Evolutionary conservation across 2,797 vertebrate genomes (phyloP).

Genomic region (Odontamblyopus rebecca): DNA sequence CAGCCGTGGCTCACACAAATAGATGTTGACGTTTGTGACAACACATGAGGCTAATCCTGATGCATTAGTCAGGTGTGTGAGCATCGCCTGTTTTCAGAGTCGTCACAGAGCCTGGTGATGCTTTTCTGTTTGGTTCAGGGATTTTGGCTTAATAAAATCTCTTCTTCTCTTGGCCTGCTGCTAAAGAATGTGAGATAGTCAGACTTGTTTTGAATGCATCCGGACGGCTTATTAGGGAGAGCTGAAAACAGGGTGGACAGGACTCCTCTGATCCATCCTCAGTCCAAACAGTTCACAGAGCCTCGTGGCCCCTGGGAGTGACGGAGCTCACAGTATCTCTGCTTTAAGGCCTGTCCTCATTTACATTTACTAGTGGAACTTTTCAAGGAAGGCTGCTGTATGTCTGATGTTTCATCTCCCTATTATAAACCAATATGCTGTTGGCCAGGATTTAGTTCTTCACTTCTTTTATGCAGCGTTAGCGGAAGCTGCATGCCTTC

Average conservation of each 20-base stretch:
- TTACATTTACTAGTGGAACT: conserved; percentile 39
- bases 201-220: conserved; percentile 31
- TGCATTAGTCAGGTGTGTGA: conserved; percentile 7
- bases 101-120: neutral
- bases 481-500: conserved; percentile 48
- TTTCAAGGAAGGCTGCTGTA: conserved; percentile 37
- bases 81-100: neutral
- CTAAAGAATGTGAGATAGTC: conserved; percentile 35
- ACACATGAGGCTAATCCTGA: neutral
- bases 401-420: conserved; percentile 50
- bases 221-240: conserved; percentile 33
- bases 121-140: conserved; percentile 3
- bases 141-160: conserved; percentile 22
- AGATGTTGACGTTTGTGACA: neutral
- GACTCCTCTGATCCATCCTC: conserved; percentile 40
- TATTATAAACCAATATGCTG: conserved; percentile 48
- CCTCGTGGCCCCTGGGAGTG: conserved; percentile 25
- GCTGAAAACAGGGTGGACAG: conserved; percentile 12
- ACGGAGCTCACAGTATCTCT: conserved; percentile 27
- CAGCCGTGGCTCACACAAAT: neutral
- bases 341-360: conserved; percentile 33
- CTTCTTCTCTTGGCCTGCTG: conserved; percentile 25
- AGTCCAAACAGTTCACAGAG: conserved; percentile 38
- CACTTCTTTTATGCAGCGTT: conserved; percentile 59
- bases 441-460: conserved; percentile 57